Base-by-base conservation (phyloP, 2,797 vertebrate species). In the Crocodylus rhombifer region DNA sequence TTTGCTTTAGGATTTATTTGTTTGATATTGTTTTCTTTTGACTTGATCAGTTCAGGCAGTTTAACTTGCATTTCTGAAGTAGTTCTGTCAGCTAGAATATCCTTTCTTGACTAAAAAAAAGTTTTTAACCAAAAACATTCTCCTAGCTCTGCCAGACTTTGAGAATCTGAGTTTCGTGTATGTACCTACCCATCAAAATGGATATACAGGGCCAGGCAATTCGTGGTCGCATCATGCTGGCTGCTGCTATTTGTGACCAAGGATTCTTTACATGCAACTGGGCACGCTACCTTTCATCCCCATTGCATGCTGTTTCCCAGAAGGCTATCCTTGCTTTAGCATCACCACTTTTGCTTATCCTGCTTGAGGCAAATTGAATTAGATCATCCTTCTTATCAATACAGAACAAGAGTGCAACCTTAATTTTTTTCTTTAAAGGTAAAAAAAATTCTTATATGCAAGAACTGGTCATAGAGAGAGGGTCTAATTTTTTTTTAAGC, bases 331-430 rank as follows among this genome's bases (percentile, higher is more conserved):
- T 14, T 21, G 10, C 64, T 14, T 12, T 9, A 33, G 55, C 57
- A 5, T n/a, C 20, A 2, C 63, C 33, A 71, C 64, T 64, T 71
- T 26, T 51, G n/a, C 28, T n/a, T 18, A 21, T 21, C 36, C 55
- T 11, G 1, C 0, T 4, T 9, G 56, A 12, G 57, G 5, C 63
- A 51, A 26, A 58, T 86, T 55, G 8, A 23, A 16, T 15, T 14
- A 36, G 42, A 1, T 51, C 6, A 20, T n/a, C 13, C 23, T 58
- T 55, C 26, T 36, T 14, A 51, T 33, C 23, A 51, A 84, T 51
- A 4, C 4, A 58, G 16, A 23, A 58, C 2, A 16, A 6, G 36
- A 25, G 11, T 20, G 18, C 4, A 4, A 1, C 21, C 14, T 62
- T 21, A 62, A 3, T 61, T 18, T 2, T 6, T 21, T 3, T 63